Evolutionary conservation across 92 coral and sea anemone genomes (phyloP), one percentile per base, ranked within the genome.

Genomic region (Isaurus tuberculatus): DNA sequence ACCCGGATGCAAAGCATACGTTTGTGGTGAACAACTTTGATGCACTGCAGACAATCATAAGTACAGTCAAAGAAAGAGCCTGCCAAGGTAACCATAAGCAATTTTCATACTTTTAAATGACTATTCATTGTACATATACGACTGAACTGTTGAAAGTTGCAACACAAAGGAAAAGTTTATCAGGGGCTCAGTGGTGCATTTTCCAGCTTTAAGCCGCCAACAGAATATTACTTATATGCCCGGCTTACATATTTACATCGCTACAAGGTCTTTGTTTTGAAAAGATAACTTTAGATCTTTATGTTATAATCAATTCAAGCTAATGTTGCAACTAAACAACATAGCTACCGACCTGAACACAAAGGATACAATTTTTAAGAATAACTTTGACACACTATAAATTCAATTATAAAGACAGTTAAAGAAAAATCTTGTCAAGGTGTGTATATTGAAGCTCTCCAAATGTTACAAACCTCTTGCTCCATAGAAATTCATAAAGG

Each of bases 321-420:
- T n/a, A n/a, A n/a, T n/a, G n/a, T n/a, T n/a, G n/a, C n/a, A n/a
- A n/a, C n/a, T n/a, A n/a, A n/a, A n/a, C n/a, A n/a, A n/a, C 30
- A 89, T 91, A 53, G 88, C 92, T 0, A 81, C 92, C 4, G 95
- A 91, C 68, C 91, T 89, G 2, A 89, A 84, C 8, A 70, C 70
- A 5, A 20, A 78, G 33, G 83, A 86, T 19, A 46, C 73, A 51
- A 65, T 67, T 80, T 16, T 60, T 26, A 25, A 70, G 51, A 32
- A 72, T n/a, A 72, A 42, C 63, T 81, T 87, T 72, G 86, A 70
- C 14, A 23, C 68, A 5, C 36, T 48, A n/a, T n/a, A 66, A 72
- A 42, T 42, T 0, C 70, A 23, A 30, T 83, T 31, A 19, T 43
- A 22, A 23, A 80, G 73, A 72, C 90, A 36, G 8, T 36, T 43